These are phyloP conservation scores for Propsilocerus akamusi DNA, from an alignment of 1,140 invertebrate species.

Conservation along the genomic window DNA sequence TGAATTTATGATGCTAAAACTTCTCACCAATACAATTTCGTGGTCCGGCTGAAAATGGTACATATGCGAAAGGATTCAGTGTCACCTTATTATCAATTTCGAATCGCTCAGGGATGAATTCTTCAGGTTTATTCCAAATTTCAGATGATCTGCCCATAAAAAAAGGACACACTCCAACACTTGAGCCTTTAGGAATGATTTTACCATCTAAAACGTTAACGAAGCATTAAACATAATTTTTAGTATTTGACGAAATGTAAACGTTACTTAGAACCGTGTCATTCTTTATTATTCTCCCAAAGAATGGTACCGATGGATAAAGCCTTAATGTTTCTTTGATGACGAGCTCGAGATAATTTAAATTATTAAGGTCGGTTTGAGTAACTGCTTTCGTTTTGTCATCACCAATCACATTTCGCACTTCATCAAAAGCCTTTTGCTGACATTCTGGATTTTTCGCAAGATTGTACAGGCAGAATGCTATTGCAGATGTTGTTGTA, in stretches of 20 bases:
- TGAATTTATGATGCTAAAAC: no score
- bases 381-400: constrained; percentile 15
- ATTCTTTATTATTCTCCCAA: no score
- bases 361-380: constrained; percentile 30
- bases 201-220: constrained; percentile 27
- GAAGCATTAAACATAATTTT: no score
- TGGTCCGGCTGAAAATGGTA: constrained; percentile 45
- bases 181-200: constrained; percentile 27
- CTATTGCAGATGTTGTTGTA: constrained; percentile 35
- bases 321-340: constrained; percentile 50
- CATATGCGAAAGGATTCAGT: constrained; percentile 30
- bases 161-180: constrained; percentile 28
- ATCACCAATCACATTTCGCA: constrained; percentile 10
- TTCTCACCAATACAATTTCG: constrained; percentile 44
- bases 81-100: constrained; percentile 27
- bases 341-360: constrained; percentile 50
- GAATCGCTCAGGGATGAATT: constrained; percentile 52
- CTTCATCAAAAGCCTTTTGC: constrained; percentile 12
- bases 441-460: constrained; percentile 24
- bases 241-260: no score
- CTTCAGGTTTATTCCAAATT: constrained; percentile 37
- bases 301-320: constrained; percentile 36
- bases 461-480: constrained; percentile 23
- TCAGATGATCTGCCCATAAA: constrained; percentile 32
- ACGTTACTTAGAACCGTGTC: no score